phyloP scores from a whole-genome alignment of 1,140 invertebrate genomes.

The Watersipora subatra region DNA sequence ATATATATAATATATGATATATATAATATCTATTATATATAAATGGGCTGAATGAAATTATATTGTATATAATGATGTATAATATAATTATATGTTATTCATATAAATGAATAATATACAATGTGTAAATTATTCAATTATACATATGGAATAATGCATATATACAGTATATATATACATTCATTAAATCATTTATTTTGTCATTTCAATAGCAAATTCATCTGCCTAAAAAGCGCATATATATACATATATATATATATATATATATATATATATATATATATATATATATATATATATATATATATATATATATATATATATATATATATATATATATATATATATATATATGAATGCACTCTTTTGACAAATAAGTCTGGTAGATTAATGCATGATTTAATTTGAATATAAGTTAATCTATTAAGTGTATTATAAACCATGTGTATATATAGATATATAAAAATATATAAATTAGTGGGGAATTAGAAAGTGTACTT shows the following conservation, averaged over 20 bases:
- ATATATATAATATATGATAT: not conserved
- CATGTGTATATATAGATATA: no score
- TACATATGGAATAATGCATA: not conserved
- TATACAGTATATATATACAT: not conserved
- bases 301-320: not conserved
- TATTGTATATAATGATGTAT: not conserved
- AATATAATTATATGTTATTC: not conserved
- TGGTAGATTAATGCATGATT: no score
- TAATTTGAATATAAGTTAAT: no score
- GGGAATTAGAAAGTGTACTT: no score
- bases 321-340: constrained; percentile 4
- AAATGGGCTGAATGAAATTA: not conserved
- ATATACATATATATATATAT: not conserved
- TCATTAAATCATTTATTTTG: not conserved
- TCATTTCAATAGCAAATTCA: not conserved
- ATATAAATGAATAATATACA: not conserved
- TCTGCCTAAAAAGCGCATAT: not conserved
- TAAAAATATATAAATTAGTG: no score
- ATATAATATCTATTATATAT: not conserved
- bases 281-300: constrained; percentile 1
- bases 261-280: constrained; percentile 6
- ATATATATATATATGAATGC: no score
- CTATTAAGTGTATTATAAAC: no score
- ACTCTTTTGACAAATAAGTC: no score
- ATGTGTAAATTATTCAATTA: not conserved